Evolutionary conservation across 2,113 vertebrate genomes (phyloP), one percentile per base, ranked within the genome.

Genomic region (Macroglossus sobrinus): DNA sequence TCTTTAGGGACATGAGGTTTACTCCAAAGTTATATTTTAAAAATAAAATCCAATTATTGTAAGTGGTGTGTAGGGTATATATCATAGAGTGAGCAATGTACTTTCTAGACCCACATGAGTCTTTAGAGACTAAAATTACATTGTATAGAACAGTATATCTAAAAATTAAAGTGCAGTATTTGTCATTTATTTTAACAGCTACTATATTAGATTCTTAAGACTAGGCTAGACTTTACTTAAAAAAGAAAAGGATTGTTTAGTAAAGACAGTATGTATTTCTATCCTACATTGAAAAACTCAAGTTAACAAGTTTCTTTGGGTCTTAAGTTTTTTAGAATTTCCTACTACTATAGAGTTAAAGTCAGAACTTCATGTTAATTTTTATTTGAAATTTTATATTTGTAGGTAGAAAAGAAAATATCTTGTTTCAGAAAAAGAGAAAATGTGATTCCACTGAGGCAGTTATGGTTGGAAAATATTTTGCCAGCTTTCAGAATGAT

Each of bases 1-100:
- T 92, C 81, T 93, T 96, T 92, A 93, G 80, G 90, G 66, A 97
- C n/a, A 72, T 1, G 16, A 93, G 26, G 55, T 88, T 93, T 96
- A 92, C 75, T 92, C 33, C 16, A 45, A 96, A 91, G 69, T 90
- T 94, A 76, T 81, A 92, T 95, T 97, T 94, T 74, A 45, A 87
- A 95, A 93, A 79, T 87, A 95, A 93, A 97, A 96, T 91, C 33
- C 84, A 94, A 85, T 94, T 97, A 96, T 93, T 97, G 93, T 95
- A 95, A 93, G 72, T 92, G 93, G 28, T 74, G 43, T 92, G 57
- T 80, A 90, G 40, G 0, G 4, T 74, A 1, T 93, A 93, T 81
- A 92, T 97, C 61, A 92, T 26, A 80, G 86, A 69, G 28, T 69
- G 2, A 93, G 22, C 47, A 84, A 50, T 55, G 15, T 35, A 59